Conservation (phyloP, 2,797 vertebrate genomes). For the Ceryle rudis region DNA sequence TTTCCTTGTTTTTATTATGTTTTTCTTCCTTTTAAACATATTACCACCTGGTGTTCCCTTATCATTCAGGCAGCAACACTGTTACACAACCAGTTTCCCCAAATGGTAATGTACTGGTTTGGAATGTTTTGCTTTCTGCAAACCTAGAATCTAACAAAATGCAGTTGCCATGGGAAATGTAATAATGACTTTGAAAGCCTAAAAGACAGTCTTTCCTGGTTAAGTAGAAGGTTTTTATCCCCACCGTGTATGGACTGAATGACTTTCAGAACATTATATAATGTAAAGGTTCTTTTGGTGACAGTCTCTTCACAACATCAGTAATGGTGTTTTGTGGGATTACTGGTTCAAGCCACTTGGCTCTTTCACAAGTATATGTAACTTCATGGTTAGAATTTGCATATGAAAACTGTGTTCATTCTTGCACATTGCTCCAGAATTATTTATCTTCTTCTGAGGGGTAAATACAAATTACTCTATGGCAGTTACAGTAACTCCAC, state of each 20-base stretch:
- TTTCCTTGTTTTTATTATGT: not conserved
- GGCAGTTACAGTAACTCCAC: not conserved
- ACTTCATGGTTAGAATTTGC: not conserved
- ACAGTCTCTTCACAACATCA: not conserved
- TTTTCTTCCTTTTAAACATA: not conserved
- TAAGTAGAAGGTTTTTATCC: not conserved
- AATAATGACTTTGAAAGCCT: not conserved
- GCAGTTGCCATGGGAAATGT: not conserved
- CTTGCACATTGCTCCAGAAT: not conserved
- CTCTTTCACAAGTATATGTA: not conserved
- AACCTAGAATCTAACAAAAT: not conserved
- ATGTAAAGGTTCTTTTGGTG: not conserved
- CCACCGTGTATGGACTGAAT: not conserved
- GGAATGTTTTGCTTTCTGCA: not conserved
- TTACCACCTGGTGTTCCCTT: not conserved
- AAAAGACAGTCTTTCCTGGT: not conserved
- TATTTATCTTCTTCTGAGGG: not conserved
- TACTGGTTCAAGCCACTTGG: not conserved
- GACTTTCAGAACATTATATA: not conserved
- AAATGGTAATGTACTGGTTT: not conserved
- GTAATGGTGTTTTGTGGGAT: not conserved
- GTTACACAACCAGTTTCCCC: not conserved
- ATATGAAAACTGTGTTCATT: not conserved
- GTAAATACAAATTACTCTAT: not conserved
- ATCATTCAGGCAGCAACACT: not conserved